Conservation (phyloP, 2,797 vertebrate genomes). For the Fundulus diaphanus region DNA sequence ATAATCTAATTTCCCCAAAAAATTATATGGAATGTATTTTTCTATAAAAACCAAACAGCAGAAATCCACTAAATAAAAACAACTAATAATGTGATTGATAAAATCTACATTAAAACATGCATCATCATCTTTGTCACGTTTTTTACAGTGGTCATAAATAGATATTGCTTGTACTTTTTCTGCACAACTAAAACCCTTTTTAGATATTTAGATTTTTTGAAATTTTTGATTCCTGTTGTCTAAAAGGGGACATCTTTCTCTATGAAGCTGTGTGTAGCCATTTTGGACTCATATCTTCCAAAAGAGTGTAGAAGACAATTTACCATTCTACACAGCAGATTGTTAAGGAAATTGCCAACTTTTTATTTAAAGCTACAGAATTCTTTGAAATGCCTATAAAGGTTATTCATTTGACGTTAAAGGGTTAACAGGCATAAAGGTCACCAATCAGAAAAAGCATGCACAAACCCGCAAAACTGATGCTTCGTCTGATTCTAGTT, state of each 20-base stretch:
- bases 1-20: no score
- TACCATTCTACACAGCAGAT: not conserved
- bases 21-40: not conserved
- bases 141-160: no score
- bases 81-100: not conserved
- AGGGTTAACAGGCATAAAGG: not conserved
- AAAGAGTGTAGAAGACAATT: no score
- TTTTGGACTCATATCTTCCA: no score
- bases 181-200: no score
- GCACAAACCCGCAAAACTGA: not conserved
- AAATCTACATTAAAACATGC: no score
- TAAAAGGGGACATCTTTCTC: no score
- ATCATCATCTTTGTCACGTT: not conserved
- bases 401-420: not conserved
- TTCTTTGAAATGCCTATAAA: no score
- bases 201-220: no score
- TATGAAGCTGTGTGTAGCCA: no score
- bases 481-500: not conserved
- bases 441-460: constrained; percentile 24
- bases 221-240: no score
- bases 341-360: not conserved
- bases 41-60: not conserved
- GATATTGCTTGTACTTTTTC: no score
- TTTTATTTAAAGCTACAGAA: not conserved
- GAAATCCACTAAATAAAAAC: not conserved